These are phyloP conservation scores for Ornithoptera priamus DNA, from an alignment of 2,888 invertebrate genomes.

Conservation along the genomic window DNA sequence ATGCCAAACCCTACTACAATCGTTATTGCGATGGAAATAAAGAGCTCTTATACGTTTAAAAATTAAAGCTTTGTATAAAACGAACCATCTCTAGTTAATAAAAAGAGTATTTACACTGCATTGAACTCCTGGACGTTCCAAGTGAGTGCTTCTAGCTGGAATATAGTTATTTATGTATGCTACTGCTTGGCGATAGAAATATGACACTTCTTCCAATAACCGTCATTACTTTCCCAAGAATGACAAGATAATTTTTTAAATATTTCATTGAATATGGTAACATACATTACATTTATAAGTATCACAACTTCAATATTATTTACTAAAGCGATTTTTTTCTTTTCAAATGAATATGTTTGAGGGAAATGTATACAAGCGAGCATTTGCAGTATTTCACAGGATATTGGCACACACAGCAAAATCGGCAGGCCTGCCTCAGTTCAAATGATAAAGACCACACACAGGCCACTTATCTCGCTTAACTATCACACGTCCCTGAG, in stretches of 20 bases:
- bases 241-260: neutral
- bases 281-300: neutral
- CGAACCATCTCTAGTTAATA: too few relatives aligned
- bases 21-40: slow-evolving; percentile 9
- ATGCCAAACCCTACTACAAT: slow-evolving; percentile 34
- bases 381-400: neutral
- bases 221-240: neutral
- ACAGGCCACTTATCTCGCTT: slow-evolving; percentile 6
- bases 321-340: neutral
- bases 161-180: too few relatives aligned
- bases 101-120: too few relatives aligned
- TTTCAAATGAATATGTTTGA: neutral
- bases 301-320: neutral
- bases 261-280: too few relatives aligned
- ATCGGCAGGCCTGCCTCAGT: slow-evolving; percentile 8
- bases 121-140: too few relatives aligned
- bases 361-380: neutral
- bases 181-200: too few relatives aligned
- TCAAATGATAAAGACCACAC: slow-evolving; percentile 28
- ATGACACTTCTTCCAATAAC: too few relatives aligned
- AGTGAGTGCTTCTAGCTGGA: too few relatives aligned
- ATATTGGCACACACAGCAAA: slow-evolving; percentile 8
- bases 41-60: neutral
- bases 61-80: neutral
- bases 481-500: slow-evolving; percentile 15